Conservation (phyloP, 2,888 invertebrate species). For the Perithous albicinctus region DNA sequence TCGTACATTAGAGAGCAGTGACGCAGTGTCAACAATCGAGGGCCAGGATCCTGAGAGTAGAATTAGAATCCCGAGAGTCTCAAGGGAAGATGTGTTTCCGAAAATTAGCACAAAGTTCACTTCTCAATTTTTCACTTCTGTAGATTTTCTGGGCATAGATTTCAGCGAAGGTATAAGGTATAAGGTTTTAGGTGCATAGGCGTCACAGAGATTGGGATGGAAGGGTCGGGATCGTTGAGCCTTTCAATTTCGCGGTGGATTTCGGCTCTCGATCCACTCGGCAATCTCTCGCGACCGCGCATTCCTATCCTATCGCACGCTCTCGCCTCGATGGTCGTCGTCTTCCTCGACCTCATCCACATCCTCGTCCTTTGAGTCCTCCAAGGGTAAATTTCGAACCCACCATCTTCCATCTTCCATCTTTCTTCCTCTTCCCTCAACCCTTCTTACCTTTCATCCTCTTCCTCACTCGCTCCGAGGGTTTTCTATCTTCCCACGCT, state of each 20-base stretch:
- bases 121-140: background rate
- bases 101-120: too few species aligned
- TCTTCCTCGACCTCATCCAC: constrained; percentile 46
- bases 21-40: too few species aligned
- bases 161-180: constrained; percentile 17
- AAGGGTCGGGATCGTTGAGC: constrained; percentile 63
- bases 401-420: constrained; percentile 45
- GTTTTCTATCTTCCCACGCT: constrained; percentile 17
- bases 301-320: constrained; percentile 33
- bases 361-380: constrained; percentile 67
- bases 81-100: too few species aligned
- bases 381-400: constrained; percentile 70
- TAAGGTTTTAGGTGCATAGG: constrained; percentile 37
- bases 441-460: constrained; percentile 13
- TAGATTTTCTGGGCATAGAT: constrained; percentile 42
- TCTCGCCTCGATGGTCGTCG: constrained; percentile 39
- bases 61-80: too few species aligned
- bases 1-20: too few species aligned
- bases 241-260: constrained; percentile 75
- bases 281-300: constrained; percentile 69
- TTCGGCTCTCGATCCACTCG: constrained; percentile 75
- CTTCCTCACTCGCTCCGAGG: background rate
- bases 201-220: constrained; percentile 48
- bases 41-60: too few species aligned
- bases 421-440: constrained; percentile 14